A percentile compares a stretch with the other conserved stretches of the same genome.
Conservation (phyloP, 1,140 invertebrate genomes). For the Scylla paramamosain region DNA sequence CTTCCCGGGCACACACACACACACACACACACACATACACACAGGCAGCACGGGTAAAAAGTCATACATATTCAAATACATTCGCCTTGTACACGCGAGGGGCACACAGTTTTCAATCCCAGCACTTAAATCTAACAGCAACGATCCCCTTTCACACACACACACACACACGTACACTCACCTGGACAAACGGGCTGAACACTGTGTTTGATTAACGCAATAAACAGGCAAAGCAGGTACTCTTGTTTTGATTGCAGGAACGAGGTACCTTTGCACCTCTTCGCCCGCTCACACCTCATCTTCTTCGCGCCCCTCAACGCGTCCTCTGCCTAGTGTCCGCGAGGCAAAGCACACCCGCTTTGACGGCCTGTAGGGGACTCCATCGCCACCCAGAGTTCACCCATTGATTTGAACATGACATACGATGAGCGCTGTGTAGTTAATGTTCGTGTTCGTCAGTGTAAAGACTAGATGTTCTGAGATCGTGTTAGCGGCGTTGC, state of each 20-base stretch:
- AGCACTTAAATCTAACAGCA: no score
- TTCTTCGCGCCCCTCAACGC: not conserved
- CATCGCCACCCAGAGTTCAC: not conserved
- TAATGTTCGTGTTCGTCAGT: not conserved
- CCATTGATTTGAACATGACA: not conserved
- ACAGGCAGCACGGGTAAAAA: no score
- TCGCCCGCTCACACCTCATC: not conserved
- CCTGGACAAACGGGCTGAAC: not conserved
- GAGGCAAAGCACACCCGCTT: not conserved
- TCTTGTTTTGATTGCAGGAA: not conserved
- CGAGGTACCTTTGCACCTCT: conserved; percentile 9
- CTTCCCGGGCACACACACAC: no score
- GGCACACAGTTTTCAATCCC: no score
- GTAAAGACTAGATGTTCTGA: not conserved
- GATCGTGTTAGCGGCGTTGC: not conserved
- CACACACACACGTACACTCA: not conserved
- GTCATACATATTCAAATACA: no score
- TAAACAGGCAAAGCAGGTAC: conserved; percentile 5
- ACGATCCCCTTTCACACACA: not conserved
- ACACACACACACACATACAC: no score
- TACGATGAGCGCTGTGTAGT: not conserved
- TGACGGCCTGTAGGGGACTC: not conserved
- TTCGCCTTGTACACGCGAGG: no score
- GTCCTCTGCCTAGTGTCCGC: not conserved
- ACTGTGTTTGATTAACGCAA: conserved; percentile 13